Evolutionary conservation across 92 coral and sea anemone species (phyloP), one percentile per base, ranked within the genome.

Genomic region (Muricea muricata): DNA sequence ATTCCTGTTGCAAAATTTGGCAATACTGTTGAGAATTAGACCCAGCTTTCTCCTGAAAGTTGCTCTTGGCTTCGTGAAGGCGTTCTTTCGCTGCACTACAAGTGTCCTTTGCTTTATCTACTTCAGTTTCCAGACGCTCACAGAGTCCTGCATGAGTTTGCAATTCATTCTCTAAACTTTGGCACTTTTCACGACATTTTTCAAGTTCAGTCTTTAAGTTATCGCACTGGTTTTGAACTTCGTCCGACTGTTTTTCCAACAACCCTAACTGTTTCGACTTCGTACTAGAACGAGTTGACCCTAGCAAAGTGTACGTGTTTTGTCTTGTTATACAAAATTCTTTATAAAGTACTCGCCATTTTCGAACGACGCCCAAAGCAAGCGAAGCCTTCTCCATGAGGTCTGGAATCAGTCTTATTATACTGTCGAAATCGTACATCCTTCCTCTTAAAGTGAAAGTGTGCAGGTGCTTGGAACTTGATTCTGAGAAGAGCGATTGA

Each of bases 371-470:
- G 34, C 93, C 78, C 23, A 95, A 68, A 9, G 97, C 95, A 87
- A 93, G 94, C 70, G 90, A 90, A 5, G 97, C 98, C 47, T 95
- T 95, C 86, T 91, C 97, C n/a, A 89, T 69, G 32, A 95, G 45
- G 80, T 95, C 98, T 3, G 98, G 98, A 83, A 95, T 84, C 6
- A 95, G 75, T 52, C 98, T 84, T 42, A 95, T 70, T 55, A 95
- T 95, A 4, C 91, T 81, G 57, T 95, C 98, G 35, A 84, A 95
- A 56, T 95, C 94, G 73, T 91, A 97, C 32, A 91, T 89, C 33
- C 96, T 82, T 28, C 94, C 92, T 32, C 93, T 88, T 60, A 95
- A 87, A 31, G 90, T 87, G 66, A 93, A 77, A 9, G 96, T 91
- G 33, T 91, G 89, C 52, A 93, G 86, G 24, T 90, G 89, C 28